Base-by-base conservation (phyloP, 2,797 vertebrate genomes). In the Propithecus deckenii region DNA sequence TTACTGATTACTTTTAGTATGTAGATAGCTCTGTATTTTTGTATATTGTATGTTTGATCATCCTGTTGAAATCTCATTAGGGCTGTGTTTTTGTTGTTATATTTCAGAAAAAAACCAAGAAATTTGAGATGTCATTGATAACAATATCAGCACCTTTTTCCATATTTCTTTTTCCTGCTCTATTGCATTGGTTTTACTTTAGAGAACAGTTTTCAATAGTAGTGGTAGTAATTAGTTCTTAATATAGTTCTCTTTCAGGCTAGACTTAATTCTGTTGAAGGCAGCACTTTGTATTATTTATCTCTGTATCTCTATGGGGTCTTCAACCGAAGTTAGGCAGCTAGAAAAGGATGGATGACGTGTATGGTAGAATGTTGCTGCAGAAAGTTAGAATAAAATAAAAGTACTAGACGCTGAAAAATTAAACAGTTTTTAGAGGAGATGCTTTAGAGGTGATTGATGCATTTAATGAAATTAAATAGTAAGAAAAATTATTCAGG, bases 151-250 rank as follows among this genome's bases (percentile, higher is more conserved):
- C 14, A 75, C 22, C 20, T 35, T 85, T 52, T 96, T 63, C 57
- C 0, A 1, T 43, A 35, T 95, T 79, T 94, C 32, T 48, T 96
- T 96, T 89, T 81, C 78, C 38, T 92, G 57, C 55, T 65, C 65
- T 95, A 89, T 92, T 92, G 46, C 94, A 38, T 91, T 89, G 67
- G 48, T 75, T 93, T n/a, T 91, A 9, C 41, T 25, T 79, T 32
- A 43, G 4, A 43, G 35, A 90, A 69, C 18, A 86, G 3, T 93
- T 46, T 65, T 81, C 5, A 46, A 0, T 86, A 95, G 50, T 10
- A 15, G 4, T 67, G 28, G 22, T 41, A 55, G 35, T 43, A 52
- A 38, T 32, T 86, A 61, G 1, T 93, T 65, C 8, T 57, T 85
- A 23, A 32, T 4, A 22, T 8, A 28, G 30, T 76, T 94, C 10